A percentile compares a stretch with the other conserved stretches of the same genome.
Conservation (phyloP, 30 jellyfish, hydroid and myxozoan species). For the Chrysaora quinquecirrha region DNA sequence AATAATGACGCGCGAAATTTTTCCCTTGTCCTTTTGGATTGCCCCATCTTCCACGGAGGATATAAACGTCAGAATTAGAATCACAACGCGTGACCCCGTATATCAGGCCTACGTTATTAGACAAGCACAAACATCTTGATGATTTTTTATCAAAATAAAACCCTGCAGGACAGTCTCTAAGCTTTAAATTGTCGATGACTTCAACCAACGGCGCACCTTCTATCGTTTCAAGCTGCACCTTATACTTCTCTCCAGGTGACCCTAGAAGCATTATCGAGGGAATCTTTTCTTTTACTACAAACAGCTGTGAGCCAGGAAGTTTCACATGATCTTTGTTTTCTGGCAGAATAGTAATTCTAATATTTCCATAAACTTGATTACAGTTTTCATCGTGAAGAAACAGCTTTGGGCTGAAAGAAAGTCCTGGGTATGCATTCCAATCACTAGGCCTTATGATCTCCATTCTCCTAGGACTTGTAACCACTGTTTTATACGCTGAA, state of each 20-base stretch:
- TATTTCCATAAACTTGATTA: conserved; percentile 55
- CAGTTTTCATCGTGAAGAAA: conserved; percentile 61
- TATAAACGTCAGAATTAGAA: conserved; percentile 12
- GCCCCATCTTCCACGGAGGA: conserved; percentile 78
- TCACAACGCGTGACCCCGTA: conserved; percentile 64
- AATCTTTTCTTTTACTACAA: conserved; percentile 41
- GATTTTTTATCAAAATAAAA: conserved; percentile 13
- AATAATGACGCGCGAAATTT: conserved; percentile 18
- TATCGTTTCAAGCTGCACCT: conserved; percentile 54
- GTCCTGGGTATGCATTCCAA: conserved; percentile 80
- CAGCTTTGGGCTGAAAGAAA: conserved; percentile 62
- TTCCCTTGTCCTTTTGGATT: conserved; percentile 13
- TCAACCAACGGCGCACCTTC: conserved; percentile 51
- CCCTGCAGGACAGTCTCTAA: conserved; percentile 76
- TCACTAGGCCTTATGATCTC: conserved; percentile 18
- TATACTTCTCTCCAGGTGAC: not conserved
- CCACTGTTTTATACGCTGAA: conserved; percentile 54
- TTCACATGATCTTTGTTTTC: conserved; percentile 6
- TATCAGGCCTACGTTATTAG: conserved; percentile 24
- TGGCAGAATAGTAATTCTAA: conserved; percentile 29
- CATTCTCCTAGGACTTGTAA: conserved; percentile 56
- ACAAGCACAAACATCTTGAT: conserved; percentile 44
- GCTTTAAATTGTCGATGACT: not conserved
- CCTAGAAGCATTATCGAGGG: conserved; percentile 54
- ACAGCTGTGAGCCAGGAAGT: conserved; percentile 33